Conservation (phyloP, 2,888 invertebrate species). For the Conomelus anceps region DNA sequence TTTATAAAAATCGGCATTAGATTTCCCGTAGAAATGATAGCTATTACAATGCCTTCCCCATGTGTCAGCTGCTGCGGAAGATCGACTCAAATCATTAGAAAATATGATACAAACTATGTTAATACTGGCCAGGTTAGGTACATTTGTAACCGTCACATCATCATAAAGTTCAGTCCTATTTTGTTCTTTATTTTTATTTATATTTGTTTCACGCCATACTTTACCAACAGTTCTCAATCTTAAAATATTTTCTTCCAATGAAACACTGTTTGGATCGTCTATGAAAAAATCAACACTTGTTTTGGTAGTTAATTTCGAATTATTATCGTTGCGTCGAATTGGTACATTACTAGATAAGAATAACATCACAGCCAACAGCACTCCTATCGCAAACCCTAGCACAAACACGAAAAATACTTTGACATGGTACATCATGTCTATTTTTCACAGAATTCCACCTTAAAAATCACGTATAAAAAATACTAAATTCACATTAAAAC, state of each 20-base stretch:
- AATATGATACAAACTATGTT: slow-evolving; percentile 46
- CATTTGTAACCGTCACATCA: neutral
- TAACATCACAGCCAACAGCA: slow-evolving; percentile 13
- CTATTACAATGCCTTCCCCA: slow-evolving; percentile 44
- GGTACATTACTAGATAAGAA: neutral
- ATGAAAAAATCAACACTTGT: neutral
- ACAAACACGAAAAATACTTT: slow-evolving; percentile 14
- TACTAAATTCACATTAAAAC: too few species aligned
- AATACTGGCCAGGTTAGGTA: slow-evolving; percentile 36
- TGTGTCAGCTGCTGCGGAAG: slow-evolving; percentile 41
- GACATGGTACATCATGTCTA: neutral
- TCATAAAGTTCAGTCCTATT: neutral
- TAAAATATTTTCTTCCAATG: neutral
- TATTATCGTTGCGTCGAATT: neutral
- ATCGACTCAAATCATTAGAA: slow-evolving; percentile 43
- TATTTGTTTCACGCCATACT: neutral
- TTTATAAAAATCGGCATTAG: slow-evolving; percentile 28
- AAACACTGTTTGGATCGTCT: neutral
- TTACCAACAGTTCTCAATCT: neutral
- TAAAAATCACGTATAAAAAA: neutral
- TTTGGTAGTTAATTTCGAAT: neutral
- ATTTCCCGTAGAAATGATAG: slow-evolving; percentile 39
- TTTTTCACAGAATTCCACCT: neutral
- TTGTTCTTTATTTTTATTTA: neutral
- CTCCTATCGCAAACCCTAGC: slow-evolving; percentile 19